Base-by-base conservation (phyloP, 2,113 vertebrate genomes). In the Grallaria varia region DNA sequence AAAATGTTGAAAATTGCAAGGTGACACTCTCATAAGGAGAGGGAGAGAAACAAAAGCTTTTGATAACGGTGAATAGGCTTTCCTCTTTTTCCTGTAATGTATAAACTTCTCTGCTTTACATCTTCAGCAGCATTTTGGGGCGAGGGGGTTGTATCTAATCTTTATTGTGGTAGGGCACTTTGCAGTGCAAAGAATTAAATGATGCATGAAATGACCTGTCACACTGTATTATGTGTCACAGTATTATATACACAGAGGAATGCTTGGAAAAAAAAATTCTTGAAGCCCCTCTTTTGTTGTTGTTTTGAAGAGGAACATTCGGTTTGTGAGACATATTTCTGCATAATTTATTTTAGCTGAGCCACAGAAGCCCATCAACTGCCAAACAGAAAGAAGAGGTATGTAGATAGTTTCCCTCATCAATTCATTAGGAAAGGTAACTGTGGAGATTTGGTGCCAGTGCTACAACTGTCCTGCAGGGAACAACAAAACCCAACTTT, bases 171-270 rank as follows among this genome's bases (percentile, higher is more conserved):
- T 77, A 60, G 49, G 66, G 94, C 91, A 90, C 52, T 96, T 78
- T 14, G 39, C 95, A 95, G 81, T 52, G 92, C 93, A 96, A 96
- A 96, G 95, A 97, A 84, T 96, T 97, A 97, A 98, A 97, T 97
- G 96, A 95, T 96, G 97, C 93, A 58, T 97, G 88, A 98, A 98
- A 97, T 97, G 94, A 97, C 90, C 95, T 96, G 97, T 97, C 93
- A 96, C 55, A 83, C 62, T 72, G 37, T 39, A 90, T 97, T 97
- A 97, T 78, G 44, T 75, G 71, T 58, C 64, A 47, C 55, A 81
- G 14, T 59, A 44, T 82, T 95, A 79, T 59, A 63, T 49, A 71
- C 66, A 88, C 62, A 68, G 69, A 94, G 60, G 78, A 66, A n/a
- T 89, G 59, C 49, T 59, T 77, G 6, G 87, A 94, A 93, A 92